These are phyloP conservation scores for Rhopalosiphum padi DNA, from an alignment of 1,140 invertebrate genomes.

Conservation along the genomic window DNA sequence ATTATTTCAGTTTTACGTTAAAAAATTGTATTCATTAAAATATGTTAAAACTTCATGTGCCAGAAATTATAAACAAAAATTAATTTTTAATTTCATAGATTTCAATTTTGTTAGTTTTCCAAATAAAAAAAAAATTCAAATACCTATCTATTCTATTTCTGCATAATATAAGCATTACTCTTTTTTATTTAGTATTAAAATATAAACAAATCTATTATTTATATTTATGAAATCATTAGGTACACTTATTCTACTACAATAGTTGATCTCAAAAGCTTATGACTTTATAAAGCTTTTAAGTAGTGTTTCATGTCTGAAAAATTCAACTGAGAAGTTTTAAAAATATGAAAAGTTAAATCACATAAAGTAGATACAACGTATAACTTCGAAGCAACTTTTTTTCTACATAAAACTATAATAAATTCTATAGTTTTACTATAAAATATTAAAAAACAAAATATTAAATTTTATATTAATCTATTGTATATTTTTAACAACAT, in stretches of 20 bases:
- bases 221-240: background rate
- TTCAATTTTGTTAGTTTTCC: background rate
- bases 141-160: background rate
- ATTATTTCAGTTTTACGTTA: no score
- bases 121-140: background rate
- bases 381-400: background rate
- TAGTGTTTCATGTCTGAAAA: background rate
- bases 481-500: background rate
- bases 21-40: background rate
- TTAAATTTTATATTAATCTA: background rate
- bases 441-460: background rate
- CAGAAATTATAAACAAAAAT: background rate
- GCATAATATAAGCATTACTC: background rate
- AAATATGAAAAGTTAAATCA: background rate
- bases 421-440: background rate
- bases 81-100: background rate
- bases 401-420: background rate
- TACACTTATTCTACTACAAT: background rate
- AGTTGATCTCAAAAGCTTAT: background rate
- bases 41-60: background rate
- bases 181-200: background rate
- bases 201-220: background rate
- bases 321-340: background rate
- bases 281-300: background rate
- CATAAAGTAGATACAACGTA: background rate